These are phyloP conservation scores for Thymallus thymallus DNA, from an alignment of 2,113 vertebrate genomes.

Conservation along the genomic window DNA sequence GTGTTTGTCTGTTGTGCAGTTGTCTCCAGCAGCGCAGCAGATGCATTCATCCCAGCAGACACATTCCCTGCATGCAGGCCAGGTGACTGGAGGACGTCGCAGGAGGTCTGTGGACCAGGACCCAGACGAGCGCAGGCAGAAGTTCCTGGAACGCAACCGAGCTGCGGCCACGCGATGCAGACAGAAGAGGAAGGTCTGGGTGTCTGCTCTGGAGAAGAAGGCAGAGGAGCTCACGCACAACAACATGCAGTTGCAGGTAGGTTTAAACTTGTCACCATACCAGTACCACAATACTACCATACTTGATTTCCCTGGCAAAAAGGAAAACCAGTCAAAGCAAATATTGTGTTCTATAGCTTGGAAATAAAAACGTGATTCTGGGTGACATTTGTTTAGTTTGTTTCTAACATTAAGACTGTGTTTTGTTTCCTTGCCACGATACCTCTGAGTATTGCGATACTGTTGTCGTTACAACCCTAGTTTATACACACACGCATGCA, in stretches of 20 bases:
- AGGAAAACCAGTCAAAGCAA: no score
- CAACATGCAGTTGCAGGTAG: slow-evolving; percentile 98
- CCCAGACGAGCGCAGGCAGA: slow-evolving; percentile 92
- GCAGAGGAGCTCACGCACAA: slow-evolving; percentile 98
- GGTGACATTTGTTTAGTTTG: no score
- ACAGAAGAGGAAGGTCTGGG: slow-evolving; percentile 99
- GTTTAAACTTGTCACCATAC: neutral
- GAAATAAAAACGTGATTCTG: no score
- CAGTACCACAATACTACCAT: no score
- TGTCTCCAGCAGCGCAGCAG: slow-evolving; percentile 60
- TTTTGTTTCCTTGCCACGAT: no score
- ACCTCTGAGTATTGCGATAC: no score
- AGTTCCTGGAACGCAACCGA: slow-evolving; percentile 97
- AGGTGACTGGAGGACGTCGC: slow-evolving; percentile 78
- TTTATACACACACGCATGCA: no score
- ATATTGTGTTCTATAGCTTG: no score
- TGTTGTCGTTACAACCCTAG: no score
- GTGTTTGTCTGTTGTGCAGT: slow-evolving; percentile 38
- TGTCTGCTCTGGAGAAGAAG: slow-evolving; percentile 98
- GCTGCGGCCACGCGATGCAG: slow-evolving; percentile 96
- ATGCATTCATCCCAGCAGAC: slow-evolving; percentile 72
- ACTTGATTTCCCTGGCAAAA: no score
- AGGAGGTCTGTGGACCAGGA: slow-evolving; percentile 89
- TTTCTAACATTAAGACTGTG: no score
- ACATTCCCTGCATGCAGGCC: slow-evolving; percentile 83